Conservation (phyloP, 2,888 invertebrate species). For the Bedellia somnulentella region DNA sequence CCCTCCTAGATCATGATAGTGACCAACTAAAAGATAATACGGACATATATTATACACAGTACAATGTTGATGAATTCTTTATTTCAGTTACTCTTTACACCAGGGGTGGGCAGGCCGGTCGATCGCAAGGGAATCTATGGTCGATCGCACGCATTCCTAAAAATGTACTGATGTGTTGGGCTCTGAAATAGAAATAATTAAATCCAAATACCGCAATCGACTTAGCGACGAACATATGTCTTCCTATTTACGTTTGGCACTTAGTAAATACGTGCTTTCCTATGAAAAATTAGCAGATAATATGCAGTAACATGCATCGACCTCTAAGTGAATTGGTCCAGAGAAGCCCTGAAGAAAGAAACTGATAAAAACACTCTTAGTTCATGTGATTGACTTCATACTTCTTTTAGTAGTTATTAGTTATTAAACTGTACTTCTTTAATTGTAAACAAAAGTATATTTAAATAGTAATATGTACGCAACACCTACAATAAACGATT, state of each 20-base stretch:
- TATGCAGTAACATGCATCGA: not conserved
- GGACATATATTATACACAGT: no score
- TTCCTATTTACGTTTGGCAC: not conserved
- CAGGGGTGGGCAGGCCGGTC: no score
- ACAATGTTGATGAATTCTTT: no score
- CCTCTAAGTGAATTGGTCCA: not conserved
- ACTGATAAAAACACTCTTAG: slow-evolving; percentile 1
- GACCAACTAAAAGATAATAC: no score
- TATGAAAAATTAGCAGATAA: not conserved
- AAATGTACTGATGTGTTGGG: no score
- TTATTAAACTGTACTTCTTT: slow-evolving; percentile 1
- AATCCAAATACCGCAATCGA: slow-evolving; percentile 1
- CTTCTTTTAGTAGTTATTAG: not conserved
- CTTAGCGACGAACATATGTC: slow-evolving; percentile 1
- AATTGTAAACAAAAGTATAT: not conserved
- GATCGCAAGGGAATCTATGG: no score
- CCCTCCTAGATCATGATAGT: no score
- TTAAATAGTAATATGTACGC: no score
- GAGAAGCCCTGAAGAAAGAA: not conserved
- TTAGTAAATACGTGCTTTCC: not conserved
- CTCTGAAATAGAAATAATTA: not conserved
- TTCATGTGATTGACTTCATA: not conserved
- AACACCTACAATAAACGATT: no score
- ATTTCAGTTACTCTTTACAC: no score
- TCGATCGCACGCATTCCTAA: no score